Conservation (phyloP, 2,888 invertebrate genomes). For the Dione juno region DNA sequence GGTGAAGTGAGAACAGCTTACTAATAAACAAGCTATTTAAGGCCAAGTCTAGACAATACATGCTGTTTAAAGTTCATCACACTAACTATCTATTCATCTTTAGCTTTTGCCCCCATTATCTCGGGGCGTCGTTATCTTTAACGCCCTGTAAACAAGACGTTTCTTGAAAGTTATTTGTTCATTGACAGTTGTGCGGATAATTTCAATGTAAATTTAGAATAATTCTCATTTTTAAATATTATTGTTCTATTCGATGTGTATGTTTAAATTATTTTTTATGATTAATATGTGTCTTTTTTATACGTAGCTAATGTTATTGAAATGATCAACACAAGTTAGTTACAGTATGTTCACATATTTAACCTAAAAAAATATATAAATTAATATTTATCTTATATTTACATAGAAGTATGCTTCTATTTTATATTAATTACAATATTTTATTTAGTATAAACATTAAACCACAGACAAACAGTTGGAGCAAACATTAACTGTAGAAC, state of each 20-base stretch:
- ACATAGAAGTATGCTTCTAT: background rate
- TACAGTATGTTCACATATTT: too few species aligned
- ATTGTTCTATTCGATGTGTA: background rate
- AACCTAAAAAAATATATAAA: too few species aligned
- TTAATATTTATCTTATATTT: too few species aligned
- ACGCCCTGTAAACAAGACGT: slow-evolving; percentile 62
- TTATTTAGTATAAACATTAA: slow-evolving; percentile 2
- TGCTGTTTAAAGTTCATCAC: slow-evolving; percentile 67
- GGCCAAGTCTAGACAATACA: slow-evolving; percentile 50
- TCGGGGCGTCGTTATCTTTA: slow-evolving; percentile 57
- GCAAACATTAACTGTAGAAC: slow-evolving; percentile 1
- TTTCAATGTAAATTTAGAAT: slow-evolving; percentile 52
- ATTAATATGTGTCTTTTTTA: too few species aligned
- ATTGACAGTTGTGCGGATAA: slow-evolving; percentile 61
- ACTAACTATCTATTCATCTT: slow-evolving; percentile 75
- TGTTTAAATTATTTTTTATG: too few species aligned
- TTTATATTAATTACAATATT: background rate
- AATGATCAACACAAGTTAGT: too few species aligned
- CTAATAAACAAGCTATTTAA: slow-evolving; percentile 44
- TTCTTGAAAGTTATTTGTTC: slow-evolving; percentile 66
- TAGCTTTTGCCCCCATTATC: slow-evolving; percentile 75
- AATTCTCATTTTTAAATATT: slow-evolving; percentile 22
- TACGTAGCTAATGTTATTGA: too few species aligned
- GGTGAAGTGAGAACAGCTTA: background rate
- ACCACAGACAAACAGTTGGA: background rate